A percentile compares a stretch with the other conserved stretches of the same genome.
Conservation (phyloP, 2,113 vertebrate species). For the Pelusios castaneus region DNA sequence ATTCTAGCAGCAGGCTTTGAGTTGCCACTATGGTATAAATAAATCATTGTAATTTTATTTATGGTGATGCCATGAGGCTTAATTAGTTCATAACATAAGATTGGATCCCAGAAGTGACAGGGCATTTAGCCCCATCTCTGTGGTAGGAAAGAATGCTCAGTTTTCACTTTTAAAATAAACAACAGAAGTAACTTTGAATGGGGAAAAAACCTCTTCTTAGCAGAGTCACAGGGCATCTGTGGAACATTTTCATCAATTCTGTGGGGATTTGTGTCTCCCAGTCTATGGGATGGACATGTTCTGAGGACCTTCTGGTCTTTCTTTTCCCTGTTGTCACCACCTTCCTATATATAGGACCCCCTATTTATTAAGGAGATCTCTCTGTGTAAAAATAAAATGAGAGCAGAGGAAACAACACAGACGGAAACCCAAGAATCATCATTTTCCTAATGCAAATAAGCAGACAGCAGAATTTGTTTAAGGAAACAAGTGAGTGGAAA, state of each 20-base stretch:
- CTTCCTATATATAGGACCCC: slow-evolving; percentile 51
- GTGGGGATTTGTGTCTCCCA: slow-evolving; percentile 54
- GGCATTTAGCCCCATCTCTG: not conserved
- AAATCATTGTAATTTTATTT: not conserved
- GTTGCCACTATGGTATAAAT: not conserved
- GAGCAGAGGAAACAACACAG: slow-evolving; percentile 62
- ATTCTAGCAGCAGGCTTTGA: not conserved
- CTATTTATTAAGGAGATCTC: slow-evolving; percentile 53
- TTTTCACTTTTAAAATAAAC: slow-evolving; percentile 68
- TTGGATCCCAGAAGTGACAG: slow-evolving; percentile 18
- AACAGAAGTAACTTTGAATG: not conserved
- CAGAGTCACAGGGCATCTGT: not conserved
- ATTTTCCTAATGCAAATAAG: slow-evolving; percentile 71
- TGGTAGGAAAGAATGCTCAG: slow-evolving; percentile 39
- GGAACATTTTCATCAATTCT: slow-evolving; percentile 71
- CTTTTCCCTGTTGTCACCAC: slow-evolving; percentile 32
- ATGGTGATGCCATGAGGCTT: slow-evolving; percentile 12
- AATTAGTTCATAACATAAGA: slow-evolving; percentile 46
- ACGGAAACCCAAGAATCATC: slow-evolving; percentile 54
- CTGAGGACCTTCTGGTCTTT: slow-evolving; percentile 54
- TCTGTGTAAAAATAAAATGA: slow-evolving; percentile 54
- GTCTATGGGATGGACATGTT: slow-evolving; percentile 6
- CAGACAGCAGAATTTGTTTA: slow-evolving; percentile 52
- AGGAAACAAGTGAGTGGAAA: slow-evolving; percentile 52
- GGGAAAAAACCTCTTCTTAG: slow-evolving; percentile 20